A percentile compares a stretch with the other conserved stretches of the same genome.
phyloP scores from a whole-genome alignment of 1,140 invertebrate genomes.

The Pogonognathellus flavescens region DNA sequence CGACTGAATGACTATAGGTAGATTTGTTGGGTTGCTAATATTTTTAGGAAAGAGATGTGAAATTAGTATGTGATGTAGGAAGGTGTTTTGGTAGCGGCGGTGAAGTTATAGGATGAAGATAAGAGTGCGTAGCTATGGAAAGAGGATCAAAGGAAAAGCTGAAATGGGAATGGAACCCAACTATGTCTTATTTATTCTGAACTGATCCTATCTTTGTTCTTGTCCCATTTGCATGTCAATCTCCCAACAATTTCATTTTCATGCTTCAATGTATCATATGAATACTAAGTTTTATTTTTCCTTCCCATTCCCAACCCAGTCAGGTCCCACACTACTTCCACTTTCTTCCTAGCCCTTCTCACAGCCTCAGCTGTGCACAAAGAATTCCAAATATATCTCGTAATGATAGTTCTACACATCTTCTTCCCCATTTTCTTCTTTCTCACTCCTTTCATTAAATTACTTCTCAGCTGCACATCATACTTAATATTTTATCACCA shows the following conservation, averaged over 20 bases:
- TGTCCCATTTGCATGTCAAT: constrained; percentile 51
- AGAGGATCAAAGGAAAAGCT: constrained; percentile 49
- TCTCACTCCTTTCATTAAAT: not conserved
- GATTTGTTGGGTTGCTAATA: not conserved
- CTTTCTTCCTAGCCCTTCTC: not conserved
- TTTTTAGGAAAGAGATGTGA: not conserved
- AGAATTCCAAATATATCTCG: not conserved
- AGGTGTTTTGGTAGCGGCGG: constrained; percentile 8
- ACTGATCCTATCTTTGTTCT: constrained; percentile 42
- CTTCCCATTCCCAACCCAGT: not conserved
- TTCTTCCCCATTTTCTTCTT: not conserved
- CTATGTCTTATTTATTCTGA: constrained; percentile 49
- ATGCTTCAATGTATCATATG: constrained; percentile 47
- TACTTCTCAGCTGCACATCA: not conserved
- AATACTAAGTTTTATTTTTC: constrained; percentile 49
- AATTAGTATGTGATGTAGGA: constrained; percentile 11
- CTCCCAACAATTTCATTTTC: constrained; percentile 52
- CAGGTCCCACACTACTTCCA: not conserved
- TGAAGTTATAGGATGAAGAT: constrained; percentile 18
- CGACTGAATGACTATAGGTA: not conserved
- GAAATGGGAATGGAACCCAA: constrained; percentile 24
- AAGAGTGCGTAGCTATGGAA: constrained; percentile 29
- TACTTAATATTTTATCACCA: not conserved
- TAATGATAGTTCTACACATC: not conserved
- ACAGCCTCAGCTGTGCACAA: not conserved